phyloP scores from a whole-genome alignment of 2,888 invertebrate genomes.

The Bhutanitis thaidina region DNA sequence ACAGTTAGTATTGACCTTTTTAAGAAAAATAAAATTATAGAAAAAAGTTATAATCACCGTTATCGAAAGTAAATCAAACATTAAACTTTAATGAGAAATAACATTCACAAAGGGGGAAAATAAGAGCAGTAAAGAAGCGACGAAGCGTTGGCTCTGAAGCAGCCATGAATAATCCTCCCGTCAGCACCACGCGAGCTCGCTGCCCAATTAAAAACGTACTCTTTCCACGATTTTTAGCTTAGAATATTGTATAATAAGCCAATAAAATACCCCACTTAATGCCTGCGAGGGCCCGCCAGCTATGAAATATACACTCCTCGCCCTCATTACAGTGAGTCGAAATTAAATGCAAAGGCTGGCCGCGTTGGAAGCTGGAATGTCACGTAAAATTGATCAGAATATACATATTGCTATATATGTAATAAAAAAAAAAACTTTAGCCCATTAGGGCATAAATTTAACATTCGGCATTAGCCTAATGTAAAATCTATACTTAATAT shows the following conservation, averaged over 20 bases:
- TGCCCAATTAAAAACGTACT: slow-evolving; percentile 79
- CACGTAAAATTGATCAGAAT: slow-evolving; percentile 8
- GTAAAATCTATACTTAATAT: no score
- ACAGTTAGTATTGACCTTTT: no score
- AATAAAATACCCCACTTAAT: slow-evolving; percentile 79
- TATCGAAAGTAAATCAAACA: slow-evolving; percentile 6
- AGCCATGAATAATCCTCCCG: slow-evolving; percentile 76
- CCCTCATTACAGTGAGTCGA: slow-evolving; percentile 67
- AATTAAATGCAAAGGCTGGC: slow-evolving; percentile 69
- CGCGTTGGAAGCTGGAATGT: slow-evolving; percentile 26
- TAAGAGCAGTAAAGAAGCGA: slow-evolving; percentile 43
- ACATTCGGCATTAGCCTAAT: no score
- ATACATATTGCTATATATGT: background rate
- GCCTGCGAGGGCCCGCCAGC: slow-evolving; percentile 59
- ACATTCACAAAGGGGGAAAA: slow-evolving; percentile 41
- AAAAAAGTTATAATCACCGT: background rate
- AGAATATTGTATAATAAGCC: slow-evolving; percentile 80
- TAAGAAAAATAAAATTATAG: no score
- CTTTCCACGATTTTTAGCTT: slow-evolving; percentile 79
- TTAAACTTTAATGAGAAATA: slow-evolving; percentile 28
- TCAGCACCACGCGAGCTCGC: slow-evolving; percentile 72
- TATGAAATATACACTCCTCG: slow-evolving; percentile 75
- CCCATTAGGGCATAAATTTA: no score
- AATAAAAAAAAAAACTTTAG: no score
- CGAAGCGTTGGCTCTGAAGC: slow-evolving; percentile 66